These are phyloP conservation scores for Danaus chrysippus DNA, from an alignment of 2,888 invertebrate species.

Conservation along the genomic window DNA sequence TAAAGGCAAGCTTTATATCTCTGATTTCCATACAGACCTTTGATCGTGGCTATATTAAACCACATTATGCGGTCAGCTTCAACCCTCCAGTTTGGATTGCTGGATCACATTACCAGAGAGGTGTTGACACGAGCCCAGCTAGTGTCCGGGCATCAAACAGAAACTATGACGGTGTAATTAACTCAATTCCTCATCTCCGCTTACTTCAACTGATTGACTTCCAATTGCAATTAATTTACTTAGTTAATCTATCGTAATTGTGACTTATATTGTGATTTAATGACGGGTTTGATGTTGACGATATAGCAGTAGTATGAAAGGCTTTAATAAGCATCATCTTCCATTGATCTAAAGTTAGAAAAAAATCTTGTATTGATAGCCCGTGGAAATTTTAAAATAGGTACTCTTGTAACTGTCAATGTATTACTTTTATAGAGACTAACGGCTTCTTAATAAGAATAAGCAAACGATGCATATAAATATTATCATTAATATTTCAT, in stretches of 20 bases:
- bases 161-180: conserved; percentile 59
- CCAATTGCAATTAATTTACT: conserved; percentile 30
- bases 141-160: conserved; percentile 58
- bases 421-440: too few species aligned
- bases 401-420: too few species aligned
- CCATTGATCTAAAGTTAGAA: too few species aligned
- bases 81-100: conserved; percentile 59
- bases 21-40: conserved; percentile 36
- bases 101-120: conserved; percentile 63
- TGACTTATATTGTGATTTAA: conserved; percentile 18
- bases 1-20: conserved; percentile 31
- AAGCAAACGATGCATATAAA: conserved; percentile 21
- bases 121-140: conserved; percentile 58
- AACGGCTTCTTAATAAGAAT: not conserved
- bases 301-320: not conserved
- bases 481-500: conserved; percentile 48
- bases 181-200: conserved; percentile 48
- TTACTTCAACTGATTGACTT: conserved; percentile 39
- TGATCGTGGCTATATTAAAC: conserved; percentile 40
- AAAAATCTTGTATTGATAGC: too few species aligned
- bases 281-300: conserved; percentile 11
- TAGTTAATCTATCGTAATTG: conserved; percentile 23
- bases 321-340: not conserved
- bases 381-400: too few species aligned
- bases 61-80: conserved; percentile 57